Evolutionary conservation across 37 sponge, comb jelly and placozoan species (phyloP).

Genomic region (Halichondria panicea): DNA sequence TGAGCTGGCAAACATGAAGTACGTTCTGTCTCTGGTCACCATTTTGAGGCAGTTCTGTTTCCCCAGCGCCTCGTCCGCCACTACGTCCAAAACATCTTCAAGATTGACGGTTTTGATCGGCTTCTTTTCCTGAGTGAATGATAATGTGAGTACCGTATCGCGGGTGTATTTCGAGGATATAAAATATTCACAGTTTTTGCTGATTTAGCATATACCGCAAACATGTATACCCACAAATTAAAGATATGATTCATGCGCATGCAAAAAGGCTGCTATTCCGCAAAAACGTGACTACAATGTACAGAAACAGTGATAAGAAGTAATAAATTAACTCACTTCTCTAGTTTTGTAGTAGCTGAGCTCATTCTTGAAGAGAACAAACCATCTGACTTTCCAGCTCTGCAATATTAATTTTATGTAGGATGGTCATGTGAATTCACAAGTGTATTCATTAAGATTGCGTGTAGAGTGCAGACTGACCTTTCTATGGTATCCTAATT

Average conservation of each 20-base stretch:
- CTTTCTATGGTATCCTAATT: slow-evolving; percentile 64
- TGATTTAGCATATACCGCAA: background rate
- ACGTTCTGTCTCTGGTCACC: slow-evolving; percentile 51
- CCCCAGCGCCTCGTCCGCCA: slow-evolving; percentile 40
- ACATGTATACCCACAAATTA: background rate
- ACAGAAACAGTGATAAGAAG: no score
- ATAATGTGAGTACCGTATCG: background rate
- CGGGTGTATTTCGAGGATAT: background rate
- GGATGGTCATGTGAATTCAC: background rate
- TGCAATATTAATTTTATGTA: slow-evolving; percentile 1
- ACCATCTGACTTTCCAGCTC: slow-evolving; percentile 75
- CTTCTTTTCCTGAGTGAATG: slow-evolving; percentile 28
- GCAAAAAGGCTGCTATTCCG: no score
- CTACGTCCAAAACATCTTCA: slow-evolving; percentile 37
- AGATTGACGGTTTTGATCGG: slow-evolving; percentile 56
- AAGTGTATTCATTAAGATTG: background rate
- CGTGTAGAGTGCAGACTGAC: slow-evolving; percentile 1
- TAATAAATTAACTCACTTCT: slow-evolving; percentile 20
- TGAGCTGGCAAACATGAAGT: slow-evolving; percentile 55
- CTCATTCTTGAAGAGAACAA: slow-evolving; percentile 81
- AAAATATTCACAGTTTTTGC: background rate
- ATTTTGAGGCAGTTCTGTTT: slow-evolving; percentile 63
- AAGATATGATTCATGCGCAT: no score
- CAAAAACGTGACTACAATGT: no score
- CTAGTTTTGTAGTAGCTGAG: slow-evolving; percentile 62